phyloP scores from a whole-genome alignment of 2,888 invertebrate species.

The Oxycera nigricornis region DNA sequence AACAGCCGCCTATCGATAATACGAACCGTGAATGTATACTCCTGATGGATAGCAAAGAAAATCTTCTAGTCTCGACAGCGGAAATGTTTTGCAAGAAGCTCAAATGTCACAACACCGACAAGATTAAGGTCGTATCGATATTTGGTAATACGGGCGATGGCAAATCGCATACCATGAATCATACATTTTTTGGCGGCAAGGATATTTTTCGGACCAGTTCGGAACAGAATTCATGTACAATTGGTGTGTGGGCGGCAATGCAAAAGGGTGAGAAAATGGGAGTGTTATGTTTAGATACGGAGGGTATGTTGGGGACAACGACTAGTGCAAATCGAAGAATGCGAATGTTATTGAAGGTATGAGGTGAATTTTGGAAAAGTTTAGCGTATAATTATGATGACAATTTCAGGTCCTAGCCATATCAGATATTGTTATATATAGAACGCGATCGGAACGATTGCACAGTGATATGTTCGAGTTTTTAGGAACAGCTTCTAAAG shows the following conservation, averaged over 20 bases:
- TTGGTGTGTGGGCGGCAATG: slow-evolving; percentile 81
- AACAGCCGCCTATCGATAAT: slow-evolving; percentile 51
- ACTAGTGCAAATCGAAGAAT: slow-evolving; percentile 61
- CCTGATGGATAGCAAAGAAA: slow-evolving; percentile 69
- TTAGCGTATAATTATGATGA: neutral
- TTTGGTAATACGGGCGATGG: slow-evolving; percentile 87
- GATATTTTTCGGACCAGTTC: slow-evolving; percentile 63
- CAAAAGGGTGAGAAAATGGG: slow-evolving; percentile 66
- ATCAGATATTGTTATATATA: slow-evolving; percentile 80
- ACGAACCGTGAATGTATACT: slow-evolving; percentile 59
- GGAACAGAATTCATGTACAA: slow-evolving; percentile 72
- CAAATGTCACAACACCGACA: slow-evolving; percentile 60
- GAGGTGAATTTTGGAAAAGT: neutral
- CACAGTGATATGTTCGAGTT: slow-evolving; percentile 80
- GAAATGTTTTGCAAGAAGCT: slow-evolving; percentile 63
- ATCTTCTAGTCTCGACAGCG: slow-evolving; percentile 66
- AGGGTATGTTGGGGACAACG: slow-evolving; percentile 73
- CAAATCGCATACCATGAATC: slow-evolving; percentile 80
- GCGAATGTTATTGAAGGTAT: slow-evolving; percentile 73
- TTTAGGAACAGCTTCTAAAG: slow-evolving; percentile 76
- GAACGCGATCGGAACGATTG: slow-evolving; percentile 76
- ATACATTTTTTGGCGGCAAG: slow-evolving; percentile 71
- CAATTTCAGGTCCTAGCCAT: slow-evolving; percentile 73
- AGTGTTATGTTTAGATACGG: slow-evolving; percentile 79
- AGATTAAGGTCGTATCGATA: slow-evolving; percentile 81